phyloP scores from a whole-genome alignment of 2,113 vertebrate genomes.

The Zootoca vivipara region DNA sequence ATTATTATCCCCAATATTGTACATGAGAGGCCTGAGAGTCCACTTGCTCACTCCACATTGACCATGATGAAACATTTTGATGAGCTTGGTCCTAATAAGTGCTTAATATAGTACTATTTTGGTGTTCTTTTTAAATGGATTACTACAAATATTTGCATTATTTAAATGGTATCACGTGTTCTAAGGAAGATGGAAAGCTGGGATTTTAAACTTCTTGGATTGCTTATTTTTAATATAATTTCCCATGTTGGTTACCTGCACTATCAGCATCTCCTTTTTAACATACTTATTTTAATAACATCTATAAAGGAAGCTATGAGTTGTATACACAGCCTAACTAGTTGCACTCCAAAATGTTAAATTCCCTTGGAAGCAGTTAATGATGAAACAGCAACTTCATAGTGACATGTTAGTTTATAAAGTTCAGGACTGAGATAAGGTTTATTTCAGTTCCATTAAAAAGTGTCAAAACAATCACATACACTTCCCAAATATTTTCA shows the following conservation, averaged over 20 bases:
- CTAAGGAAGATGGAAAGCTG: neutral
- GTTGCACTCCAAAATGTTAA: conserved; percentile 56
- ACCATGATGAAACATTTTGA: neutral
- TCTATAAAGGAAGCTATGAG: neutral
- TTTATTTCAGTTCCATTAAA: conserved; percentile 1
- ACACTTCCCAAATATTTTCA: conserved; percentile 21
- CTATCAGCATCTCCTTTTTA: too few species aligned
- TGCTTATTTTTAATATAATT: neutral
- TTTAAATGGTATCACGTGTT: neutral
- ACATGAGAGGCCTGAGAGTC: neutral
- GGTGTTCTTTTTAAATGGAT: neutral
- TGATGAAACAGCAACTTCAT: conserved; percentile 84
- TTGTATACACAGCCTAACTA: neutral
- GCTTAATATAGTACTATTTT: neutral
- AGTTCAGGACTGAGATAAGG: conserved; percentile 43
- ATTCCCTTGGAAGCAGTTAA: conserved; percentile 82
- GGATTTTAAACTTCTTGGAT: neutral
- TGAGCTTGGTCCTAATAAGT: neutral
- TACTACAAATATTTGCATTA: neutral
- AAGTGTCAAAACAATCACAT: conserved; percentile 18
- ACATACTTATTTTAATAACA: conserved; percentile 11
- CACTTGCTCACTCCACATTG: neutral
- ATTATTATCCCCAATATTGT: too few species aligned
- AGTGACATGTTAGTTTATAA: conserved; percentile 55
- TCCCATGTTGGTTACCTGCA: neutral